phyloP scores from a whole-genome alignment of 2,113 vertebrate genomes.

The Scopus umbretta region DNA sequence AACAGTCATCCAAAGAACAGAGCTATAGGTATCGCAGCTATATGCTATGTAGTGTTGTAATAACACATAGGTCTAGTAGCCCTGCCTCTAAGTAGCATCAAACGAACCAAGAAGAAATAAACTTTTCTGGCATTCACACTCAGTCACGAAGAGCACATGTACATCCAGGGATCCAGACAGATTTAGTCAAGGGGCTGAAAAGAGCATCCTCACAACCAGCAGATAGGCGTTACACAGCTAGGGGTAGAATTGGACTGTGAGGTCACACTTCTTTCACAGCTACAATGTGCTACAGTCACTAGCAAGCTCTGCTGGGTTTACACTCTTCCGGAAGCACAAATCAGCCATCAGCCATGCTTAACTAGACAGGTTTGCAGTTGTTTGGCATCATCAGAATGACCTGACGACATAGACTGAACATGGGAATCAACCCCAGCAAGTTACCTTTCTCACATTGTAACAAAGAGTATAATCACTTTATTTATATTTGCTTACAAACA shows the following conservation, averaged over 20 bases:
- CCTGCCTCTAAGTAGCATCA: not conserved
- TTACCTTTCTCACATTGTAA: not conserved
- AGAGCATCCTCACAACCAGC: not conserved
- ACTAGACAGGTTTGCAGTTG: not conserved
- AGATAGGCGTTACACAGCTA: not conserved
- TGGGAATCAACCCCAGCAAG: not conserved
- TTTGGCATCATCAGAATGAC: not conserved
- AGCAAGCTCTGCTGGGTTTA: not conserved
- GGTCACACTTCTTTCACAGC: not conserved
- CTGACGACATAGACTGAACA: not conserved
- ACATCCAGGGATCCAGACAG: too few relatives aligned
- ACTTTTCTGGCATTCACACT: not conserved
- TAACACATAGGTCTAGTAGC: not conserved
- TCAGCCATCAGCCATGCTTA: not conserved
- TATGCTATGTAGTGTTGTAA: not conserved
- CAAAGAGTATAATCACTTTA: not conserved
- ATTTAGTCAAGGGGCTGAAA: not conserved
- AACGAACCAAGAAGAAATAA: not conserved
- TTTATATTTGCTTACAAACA: not conserved
- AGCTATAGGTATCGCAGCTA: not conserved
- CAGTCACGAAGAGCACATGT: not conserved
- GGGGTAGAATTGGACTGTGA: rapidly evolving
- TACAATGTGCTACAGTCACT: not conserved
- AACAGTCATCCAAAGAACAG: not conserved
- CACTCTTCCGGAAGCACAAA: not conserved